Base-by-base conservation (phyloP, 2,113 vertebrate species). In the Tachycineta bicolor region DNA sequence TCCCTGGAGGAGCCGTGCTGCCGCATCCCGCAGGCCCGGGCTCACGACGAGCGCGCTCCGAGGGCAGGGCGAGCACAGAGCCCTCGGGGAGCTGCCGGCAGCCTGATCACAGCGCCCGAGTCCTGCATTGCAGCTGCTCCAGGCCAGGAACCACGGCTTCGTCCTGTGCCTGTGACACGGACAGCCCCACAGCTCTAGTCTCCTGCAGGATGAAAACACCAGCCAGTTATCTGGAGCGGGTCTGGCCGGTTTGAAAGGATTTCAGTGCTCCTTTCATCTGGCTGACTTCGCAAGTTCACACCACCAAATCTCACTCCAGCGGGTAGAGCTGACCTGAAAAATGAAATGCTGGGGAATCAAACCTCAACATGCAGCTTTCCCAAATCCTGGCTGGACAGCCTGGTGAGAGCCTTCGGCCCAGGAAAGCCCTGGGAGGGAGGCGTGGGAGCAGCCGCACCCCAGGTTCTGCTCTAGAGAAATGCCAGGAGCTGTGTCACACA, bases 41-140 rank as follows among this genome's bases (percentile, higher is more conserved):
- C 62, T 44, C 44, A 6, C 24, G 17, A 34, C 6, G 9, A 20
- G 73, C 0, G 37, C 5, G 11, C 50, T 60, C 10, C 0, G 0
- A 34, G 64, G 0, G 17, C 77, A 62, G 70, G 1, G 1, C 24
- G 2, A 44, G 73, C 4, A 0, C 60, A 13, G 69, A 75, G 47
- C 65, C 43, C 71, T 68, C 8, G 20, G n/a, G 70, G 26, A 47
- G 77, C 76, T 74, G 29, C 83, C 73, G 34, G 3, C 56, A 60
- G 87, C 56, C 53, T 5, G 41, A 47, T 53, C 78, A 43, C 69
- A 85, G 84, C 58, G 6, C 84, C 14, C 34, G 9, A 83, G 70
- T 8, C 88, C 46, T 18, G 84, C 58, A 21, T 3, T 49, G 82
- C 78, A 64, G 87, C 87, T 68, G 95, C 78, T 56, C 6, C 65